phyloP scores from a whole-genome alignment of 2,797 vertebrate genomes.

The Masticophis lateralis region DNA sequence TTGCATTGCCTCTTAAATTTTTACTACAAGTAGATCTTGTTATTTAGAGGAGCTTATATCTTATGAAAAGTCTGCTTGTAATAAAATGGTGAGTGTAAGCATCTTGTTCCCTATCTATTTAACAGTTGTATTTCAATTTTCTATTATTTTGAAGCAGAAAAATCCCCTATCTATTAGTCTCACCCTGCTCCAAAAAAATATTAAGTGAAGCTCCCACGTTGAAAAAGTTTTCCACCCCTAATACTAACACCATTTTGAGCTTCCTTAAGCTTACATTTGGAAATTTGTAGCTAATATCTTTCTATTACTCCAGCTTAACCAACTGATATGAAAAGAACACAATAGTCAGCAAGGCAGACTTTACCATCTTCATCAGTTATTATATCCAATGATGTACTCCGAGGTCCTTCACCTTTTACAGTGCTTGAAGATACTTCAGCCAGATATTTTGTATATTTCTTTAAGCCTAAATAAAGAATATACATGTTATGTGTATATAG shows the following conservation, averaged over 20 bases:
- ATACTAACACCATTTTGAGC: background rate
- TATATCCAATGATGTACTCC: slow-evolving; percentile 64
- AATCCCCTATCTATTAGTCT: slow-evolving; percentile 32
- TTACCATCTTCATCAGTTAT: slow-evolving; percentile 78
- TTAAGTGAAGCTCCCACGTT: background rate
- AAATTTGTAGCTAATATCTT: background rate
- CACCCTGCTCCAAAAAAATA: background rate
- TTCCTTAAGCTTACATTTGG: background rate
- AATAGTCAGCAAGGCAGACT: background rate
- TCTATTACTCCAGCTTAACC: background rate
- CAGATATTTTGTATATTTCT: slow-evolving; percentile 72
- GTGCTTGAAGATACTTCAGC: slow-evolving; percentile 76
- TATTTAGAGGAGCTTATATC: slow-evolving; percentile 18
- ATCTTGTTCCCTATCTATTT: background rate
- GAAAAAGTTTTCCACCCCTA: background rate
- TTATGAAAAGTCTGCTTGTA: background rate
- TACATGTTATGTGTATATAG: slow-evolving; percentile 12
- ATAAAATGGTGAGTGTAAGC: background rate
- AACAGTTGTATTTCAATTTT: background rate
- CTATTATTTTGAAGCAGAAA: slow-evolving; percentile 20
- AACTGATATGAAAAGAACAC: background rate
- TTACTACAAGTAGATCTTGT: slow-evolving; percentile 26
- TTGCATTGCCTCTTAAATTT: background rate
- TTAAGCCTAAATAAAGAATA: slow-evolving; percentile 68
- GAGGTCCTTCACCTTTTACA: slow-evolving; percentile 69